Evolutionary conservation across 2,888 invertebrate species (phyloP).

Genomic region (Ophion costatus): DNA sequence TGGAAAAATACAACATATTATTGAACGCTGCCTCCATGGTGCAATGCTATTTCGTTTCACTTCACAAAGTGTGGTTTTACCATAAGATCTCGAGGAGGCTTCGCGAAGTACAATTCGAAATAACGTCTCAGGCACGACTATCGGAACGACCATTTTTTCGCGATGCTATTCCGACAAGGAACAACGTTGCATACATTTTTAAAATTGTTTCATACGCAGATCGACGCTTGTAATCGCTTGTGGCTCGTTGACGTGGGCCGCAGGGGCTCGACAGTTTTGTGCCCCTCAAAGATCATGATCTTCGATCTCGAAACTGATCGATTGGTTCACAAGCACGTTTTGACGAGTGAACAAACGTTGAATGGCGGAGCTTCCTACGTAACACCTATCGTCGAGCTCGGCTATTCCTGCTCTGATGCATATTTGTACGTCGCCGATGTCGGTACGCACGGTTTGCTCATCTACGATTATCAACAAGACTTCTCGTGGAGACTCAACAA

Average conservation of each 20-base stretch:
- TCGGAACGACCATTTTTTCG: not conserved
- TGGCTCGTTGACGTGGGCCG: constrained; percentile 83
- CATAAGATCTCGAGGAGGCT: not conserved
- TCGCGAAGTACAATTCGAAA: not conserved
- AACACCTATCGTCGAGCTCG: constrained; percentile 81
- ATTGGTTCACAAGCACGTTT: constrained; percentile 78
- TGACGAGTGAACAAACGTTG: constrained; percentile 77
- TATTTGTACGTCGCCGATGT: constrained; percentile 81
- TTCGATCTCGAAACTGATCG: constrained; percentile 81
- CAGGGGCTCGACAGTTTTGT: constrained; percentile 70
- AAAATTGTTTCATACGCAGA: constrained; percentile 70
- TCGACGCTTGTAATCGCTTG: constrained; percentile 83
- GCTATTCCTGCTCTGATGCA: constrained; percentile 78
- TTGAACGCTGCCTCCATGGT: too few species aligned
- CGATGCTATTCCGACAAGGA: not conserved
- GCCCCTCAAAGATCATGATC: constrained; percentile 82
- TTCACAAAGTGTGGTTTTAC: too few species aligned
- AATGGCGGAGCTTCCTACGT: constrained; percentile 77
- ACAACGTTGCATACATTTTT: not conserved
- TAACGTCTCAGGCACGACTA: not conserved
- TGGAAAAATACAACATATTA: too few species aligned
- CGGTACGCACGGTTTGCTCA: constrained; percentile 78
- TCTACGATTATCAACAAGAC: constrained; percentile 77
- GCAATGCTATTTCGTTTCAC: too few species aligned
- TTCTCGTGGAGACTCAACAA: constrained; percentile 81